Evolutionary conservation across 2,113 vertebrate species (phyloP).

Genomic region (Peucedramus taeniatus): DNA sequence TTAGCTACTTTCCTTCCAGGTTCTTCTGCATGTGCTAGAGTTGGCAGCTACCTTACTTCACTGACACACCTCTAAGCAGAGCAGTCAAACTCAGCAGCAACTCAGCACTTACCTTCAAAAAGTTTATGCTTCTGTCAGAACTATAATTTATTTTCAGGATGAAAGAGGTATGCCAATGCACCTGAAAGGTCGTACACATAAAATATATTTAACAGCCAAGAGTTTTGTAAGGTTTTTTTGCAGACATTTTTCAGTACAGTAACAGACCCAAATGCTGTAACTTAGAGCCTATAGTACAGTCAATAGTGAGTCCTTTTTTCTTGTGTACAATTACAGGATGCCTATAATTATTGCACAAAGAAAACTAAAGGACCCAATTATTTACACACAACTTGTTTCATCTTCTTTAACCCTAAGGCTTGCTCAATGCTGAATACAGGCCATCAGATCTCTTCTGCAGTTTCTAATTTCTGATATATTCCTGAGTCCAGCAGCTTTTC

Average conservation of each 20-base stretch:
- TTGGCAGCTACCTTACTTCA: neutral
- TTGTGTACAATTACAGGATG: neutral
- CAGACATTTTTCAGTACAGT: neutral
- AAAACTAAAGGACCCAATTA: neutral
- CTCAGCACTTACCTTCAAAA: neutral
- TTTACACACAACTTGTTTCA: neutral
- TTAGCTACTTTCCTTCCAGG: neutral
- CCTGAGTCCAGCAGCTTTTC: neutral
- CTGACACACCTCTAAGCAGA: neutral
- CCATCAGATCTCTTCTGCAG: neutral
- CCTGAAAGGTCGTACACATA: neutral
- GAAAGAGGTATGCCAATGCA: neutral
- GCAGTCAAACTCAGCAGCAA: neutral
- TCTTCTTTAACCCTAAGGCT: neutral
- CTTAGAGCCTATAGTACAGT: neutral
- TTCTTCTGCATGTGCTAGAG: neutral
- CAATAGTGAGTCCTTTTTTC: neutral
- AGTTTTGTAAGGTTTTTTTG: neutral
- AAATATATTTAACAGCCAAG: neutral
- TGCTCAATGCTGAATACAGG: neutral
- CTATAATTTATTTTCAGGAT: neutral
- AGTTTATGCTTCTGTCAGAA: neutral
- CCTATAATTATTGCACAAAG: neutral
- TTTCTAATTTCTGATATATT: neutral
- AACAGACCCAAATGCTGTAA: neutral